Base-by-base conservation (phyloP, 1,140 invertebrate species). In the Megathymus violae region DNA sequence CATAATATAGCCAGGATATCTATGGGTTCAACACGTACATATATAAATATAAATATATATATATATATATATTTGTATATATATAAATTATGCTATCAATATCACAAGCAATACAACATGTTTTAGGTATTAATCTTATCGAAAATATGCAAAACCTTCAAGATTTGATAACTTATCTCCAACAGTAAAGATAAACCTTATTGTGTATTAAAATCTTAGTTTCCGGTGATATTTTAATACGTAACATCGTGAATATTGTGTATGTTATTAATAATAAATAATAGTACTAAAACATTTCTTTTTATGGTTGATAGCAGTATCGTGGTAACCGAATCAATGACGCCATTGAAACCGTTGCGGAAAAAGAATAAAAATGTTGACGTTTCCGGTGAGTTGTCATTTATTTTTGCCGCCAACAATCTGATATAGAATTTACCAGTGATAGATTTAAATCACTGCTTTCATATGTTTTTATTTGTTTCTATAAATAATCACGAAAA, bases 81-180 rank as follows among this genome's bases (percentile, higher is more conserved):
- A n/a, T n/a, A n/a, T n/a, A n/a, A n/a, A n/a, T n/a, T n/a, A n/a
- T n/a, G 5, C 19, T 3, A 22, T 22, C 19, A 22, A 2, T 22
- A 7, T 31, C 9, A 31, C 27, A 7, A 9, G 16, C 27, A 19
- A 43, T 41, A 40, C 50, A 19, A 13, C 19, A 25, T 31, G 27
- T 31, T 31, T 31, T 31, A 31, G 46, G 11, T 27, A 17, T 31
- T 31, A 15, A 48, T 48, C 46, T 48, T 31, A 48, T 48, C 46
- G 13, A 15, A 48, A 31, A 52, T 52, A 54, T 54, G 51, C 17
- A 41, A 54, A 54, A 41, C 17, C 19, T 27, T 41, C 13, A 19
- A 54, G 51, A 54, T 41, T 54, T 54, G 51, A 54, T 54, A 54
- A 25, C 36, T n/a, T 54, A 41, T 54, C 38, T 4, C 7, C 22